A percentile compares a stretch with the other conserved stretches of the same genome.
Conservation (phyloP, 2,888 invertebrate species). For the Drosophila putrida region DNA sequence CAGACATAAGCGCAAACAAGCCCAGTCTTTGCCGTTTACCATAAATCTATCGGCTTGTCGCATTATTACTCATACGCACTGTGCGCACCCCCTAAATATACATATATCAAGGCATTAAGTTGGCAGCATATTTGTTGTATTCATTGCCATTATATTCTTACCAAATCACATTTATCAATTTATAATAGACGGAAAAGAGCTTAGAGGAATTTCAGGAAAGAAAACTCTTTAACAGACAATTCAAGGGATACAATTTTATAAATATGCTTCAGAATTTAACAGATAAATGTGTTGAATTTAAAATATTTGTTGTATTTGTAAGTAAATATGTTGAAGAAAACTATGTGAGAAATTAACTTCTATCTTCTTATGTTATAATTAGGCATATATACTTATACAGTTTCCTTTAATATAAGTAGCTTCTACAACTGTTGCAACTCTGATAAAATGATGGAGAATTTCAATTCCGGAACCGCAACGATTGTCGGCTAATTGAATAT, state of each 20-base stretch:
- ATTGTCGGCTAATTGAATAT: slow-evolving; percentile 22
- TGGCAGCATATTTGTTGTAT: slow-evolving; percentile 38
- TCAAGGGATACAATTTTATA: too few species aligned
- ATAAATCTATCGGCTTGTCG: slow-evolving; percentile 68
- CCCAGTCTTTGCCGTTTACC: slow-evolving; percentile 45
- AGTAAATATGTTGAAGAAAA: not conserved
- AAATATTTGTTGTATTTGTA: not conserved
- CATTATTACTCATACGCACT: slow-evolving; percentile 77
- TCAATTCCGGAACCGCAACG: not conserved
- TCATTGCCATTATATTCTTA: slow-evolving; percentile 41
- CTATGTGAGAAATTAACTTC: too few species aligned
- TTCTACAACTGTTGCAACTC: not conserved
- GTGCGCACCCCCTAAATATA: slow-evolving; percentile 28
- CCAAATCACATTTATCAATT: slow-evolving; percentile 53
- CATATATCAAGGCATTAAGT: slow-evolving; percentile 71
- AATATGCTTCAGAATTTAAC: not conserved
- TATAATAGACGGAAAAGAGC: slow-evolving; percentile 13
- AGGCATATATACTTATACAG: too few species aligned
- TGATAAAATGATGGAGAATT: not conserved
- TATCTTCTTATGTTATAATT: too few species aligned
- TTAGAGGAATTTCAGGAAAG: slow-evolving; percentile 1
- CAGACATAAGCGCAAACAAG: slow-evolving; percentile 61
- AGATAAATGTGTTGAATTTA: not conserved
- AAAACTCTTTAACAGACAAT: slow-evolving; percentile 4
- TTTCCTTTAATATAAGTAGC: too few species aligned